phyloP scores from a whole-genome alignment of 1,140 invertebrate genomes.

The Drosophila setifemur region DNA sequence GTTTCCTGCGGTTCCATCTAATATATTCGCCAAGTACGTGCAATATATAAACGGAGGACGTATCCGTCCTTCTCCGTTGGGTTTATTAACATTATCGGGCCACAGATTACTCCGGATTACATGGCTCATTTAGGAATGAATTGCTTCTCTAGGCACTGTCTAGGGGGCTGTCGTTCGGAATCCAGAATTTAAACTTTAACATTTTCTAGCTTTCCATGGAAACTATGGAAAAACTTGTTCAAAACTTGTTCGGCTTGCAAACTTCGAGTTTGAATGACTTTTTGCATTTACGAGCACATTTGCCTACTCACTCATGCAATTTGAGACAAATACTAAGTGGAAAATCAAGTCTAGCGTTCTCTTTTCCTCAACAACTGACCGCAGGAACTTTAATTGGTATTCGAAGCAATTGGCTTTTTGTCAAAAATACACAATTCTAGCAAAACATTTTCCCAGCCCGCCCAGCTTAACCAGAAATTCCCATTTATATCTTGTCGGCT shows the following conservation, averaged over 20 bases:
- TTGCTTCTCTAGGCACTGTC: no score
- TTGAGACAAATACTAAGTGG: conserved; percentile 40
- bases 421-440: not conserved
- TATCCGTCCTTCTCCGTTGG: conserved; percentile 36
- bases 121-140: conserved; percentile 55
- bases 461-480: conserved; percentile 11
- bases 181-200: conserved; percentile 45
- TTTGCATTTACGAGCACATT: conserved; percentile 64
- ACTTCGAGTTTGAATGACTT: conserved; percentile 70
- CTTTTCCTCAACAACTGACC: conserved; percentile 2
- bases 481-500: conserved; percentile 26
- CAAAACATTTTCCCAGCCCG: not conserved
- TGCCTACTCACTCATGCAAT: conserved; percentile 15
- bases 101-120: conserved; percentile 59
- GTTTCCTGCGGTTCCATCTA: conserved; percentile 49
- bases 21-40: conserved; percentile 63
- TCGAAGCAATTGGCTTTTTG: conserved; percentile 34
- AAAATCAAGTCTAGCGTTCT: conserved; percentile 24
- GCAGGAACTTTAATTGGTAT: conserved; percentile 42
- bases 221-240: conserved; percentile 21
- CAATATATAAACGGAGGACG: conserved; percentile 52
- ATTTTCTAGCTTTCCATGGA: conserved; percentile 32
- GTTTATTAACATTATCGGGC: conserved; percentile 68
- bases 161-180: not conserved
- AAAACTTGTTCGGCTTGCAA: conserved; percentile 51